Conservation (phyloP, 2,888 invertebrate species). For the Operophtera brumata region DNA sequence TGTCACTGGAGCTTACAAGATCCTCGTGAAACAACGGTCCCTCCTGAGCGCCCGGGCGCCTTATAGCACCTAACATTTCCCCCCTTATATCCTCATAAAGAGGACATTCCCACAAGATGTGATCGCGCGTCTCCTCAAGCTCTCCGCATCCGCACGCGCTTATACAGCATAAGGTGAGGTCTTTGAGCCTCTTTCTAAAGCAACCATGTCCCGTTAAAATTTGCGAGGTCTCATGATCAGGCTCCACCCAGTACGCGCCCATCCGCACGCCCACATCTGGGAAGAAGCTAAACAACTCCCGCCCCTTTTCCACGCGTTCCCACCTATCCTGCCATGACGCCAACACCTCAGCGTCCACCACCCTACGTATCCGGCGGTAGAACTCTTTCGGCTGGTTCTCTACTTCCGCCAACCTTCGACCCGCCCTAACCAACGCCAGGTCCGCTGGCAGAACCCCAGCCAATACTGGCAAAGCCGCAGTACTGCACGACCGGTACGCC, state of each 20-base stretch:
- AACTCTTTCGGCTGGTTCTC: too few relatives aligned
- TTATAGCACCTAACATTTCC: not conserved
- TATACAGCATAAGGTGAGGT: not conserved
- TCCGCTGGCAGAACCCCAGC: too few relatives aligned
- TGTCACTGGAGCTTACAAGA: not conserved
- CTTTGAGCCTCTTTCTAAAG: not conserved
- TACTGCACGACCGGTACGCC: too few relatives aligned
- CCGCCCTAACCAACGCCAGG: too few relatives aligned
- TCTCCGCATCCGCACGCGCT: not conserved
- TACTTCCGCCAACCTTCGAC: too few relatives aligned
- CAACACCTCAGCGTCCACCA: not conserved
- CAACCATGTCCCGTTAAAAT: not conserved
- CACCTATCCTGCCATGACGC: not conserved
- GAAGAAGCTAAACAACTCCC: not conserved
- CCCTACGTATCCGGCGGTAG: not conserved
- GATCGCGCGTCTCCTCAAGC: too few relatives aligned
- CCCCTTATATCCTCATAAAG: not conserved
- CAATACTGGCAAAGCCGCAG: too few relatives aligned
- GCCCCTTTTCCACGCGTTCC: not conserved
- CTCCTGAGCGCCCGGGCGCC: not conserved
- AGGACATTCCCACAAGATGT: not conserved
- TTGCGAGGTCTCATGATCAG: not conserved
- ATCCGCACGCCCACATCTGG: too few relatives aligned
- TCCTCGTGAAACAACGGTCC: not conserved
- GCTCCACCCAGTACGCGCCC: conserved; percentile 10